Evolutionary conservation across 23 tunicate species (phyloP).

Genomic region (Styela clava): DNA sequence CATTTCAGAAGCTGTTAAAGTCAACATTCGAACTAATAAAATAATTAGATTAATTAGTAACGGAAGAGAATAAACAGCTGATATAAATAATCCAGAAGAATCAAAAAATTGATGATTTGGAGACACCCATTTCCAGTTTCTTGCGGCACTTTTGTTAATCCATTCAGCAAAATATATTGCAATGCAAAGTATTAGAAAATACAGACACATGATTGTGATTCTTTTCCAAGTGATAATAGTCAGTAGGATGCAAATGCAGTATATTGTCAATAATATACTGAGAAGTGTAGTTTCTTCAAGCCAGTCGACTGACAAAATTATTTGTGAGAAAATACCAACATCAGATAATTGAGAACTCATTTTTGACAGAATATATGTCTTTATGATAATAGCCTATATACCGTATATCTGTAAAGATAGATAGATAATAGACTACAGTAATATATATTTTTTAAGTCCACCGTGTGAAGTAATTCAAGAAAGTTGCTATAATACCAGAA

Average conservation of each 20-base stretch:
- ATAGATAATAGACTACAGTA: too few relatives aligned
- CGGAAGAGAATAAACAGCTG: slow-evolving; percentile 72
- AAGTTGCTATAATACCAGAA: too few relatives aligned
- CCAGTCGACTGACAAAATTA: slow-evolving; percentile 18
- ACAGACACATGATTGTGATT: slow-evolving; percentile 36
- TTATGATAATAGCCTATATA: neutral
- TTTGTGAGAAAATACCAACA: slow-evolving; percentile 10
- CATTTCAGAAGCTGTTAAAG: slow-evolving; percentile 13
- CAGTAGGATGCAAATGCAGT: slow-evolving; percentile 2
- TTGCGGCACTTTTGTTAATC: slow-evolving; percentile 44
- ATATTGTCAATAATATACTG: slow-evolving; percentile 8
- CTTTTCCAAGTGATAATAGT: slow-evolving; percentile 38
- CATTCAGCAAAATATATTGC: slow-evolving; percentile 62
- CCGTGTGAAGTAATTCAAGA: too few relatives aligned
- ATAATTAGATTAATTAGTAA: slow-evolving; percentile 50
- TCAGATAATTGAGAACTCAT: neutral
- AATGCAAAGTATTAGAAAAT: slow-evolving; percentile 50
- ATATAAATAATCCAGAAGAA: slow-evolving; percentile 68
- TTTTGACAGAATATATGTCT: neutral
- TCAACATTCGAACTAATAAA: slow-evolving; percentile 31
- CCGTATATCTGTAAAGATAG: neutral
- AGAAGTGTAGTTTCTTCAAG: slow-evolving; percentile 8
- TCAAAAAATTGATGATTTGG: slow-evolving; percentile 73
- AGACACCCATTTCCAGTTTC: slow-evolving; percentile 53
- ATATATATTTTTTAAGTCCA: too few relatives aligned